Percentiles rank a stretch among this genome's conserved stretches.
Conservation (phyloP, 2,888 invertebrate genomes). For the Thymelicus sylvestris region DNA sequence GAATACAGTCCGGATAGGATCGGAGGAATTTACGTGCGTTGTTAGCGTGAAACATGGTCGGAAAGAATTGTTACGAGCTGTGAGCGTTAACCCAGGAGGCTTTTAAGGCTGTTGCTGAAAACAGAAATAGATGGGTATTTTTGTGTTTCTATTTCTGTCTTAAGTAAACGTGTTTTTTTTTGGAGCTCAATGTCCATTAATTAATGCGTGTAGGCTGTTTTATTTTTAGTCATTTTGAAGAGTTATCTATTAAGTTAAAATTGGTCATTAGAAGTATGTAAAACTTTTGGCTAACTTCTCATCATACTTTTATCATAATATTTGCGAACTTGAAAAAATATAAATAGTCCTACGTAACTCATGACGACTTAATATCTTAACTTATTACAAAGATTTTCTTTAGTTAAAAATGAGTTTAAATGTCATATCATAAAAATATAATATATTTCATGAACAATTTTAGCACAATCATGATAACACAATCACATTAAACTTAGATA, state of each 20-base stretch:
- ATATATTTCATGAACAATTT: not conserved
- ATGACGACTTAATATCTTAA: no score
- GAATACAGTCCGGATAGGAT: constrained; percentile 67
- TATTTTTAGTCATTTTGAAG: no score
- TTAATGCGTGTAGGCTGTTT: no score
- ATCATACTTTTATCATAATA: no score
- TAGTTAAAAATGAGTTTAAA: constrained; percentile 10
- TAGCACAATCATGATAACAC: constrained; percentile 9
- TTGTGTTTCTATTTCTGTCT: not conserved
- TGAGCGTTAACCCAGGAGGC: constrained; percentile 46
- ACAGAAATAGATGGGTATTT: not conserved
- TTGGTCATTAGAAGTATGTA: no score
- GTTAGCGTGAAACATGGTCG: constrained; percentile 74
- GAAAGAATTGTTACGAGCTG: constrained; percentile 60
- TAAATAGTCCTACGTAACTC: no score
- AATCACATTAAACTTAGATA: constrained; percentile 11
- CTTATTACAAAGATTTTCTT: no score
- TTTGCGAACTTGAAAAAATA: no score
- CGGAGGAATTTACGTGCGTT: constrained; percentile 67
- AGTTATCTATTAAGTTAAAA: no score
- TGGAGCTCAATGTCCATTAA: no score
- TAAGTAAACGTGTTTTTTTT: not conserved
- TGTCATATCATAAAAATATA: not conserved
- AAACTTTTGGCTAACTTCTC: no score
- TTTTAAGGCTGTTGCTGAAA: constrained; percentile 41